Base-by-base conservation (phyloP, 2,113 vertebrate species). In the Poeciliopsis retropinna region DNA sequence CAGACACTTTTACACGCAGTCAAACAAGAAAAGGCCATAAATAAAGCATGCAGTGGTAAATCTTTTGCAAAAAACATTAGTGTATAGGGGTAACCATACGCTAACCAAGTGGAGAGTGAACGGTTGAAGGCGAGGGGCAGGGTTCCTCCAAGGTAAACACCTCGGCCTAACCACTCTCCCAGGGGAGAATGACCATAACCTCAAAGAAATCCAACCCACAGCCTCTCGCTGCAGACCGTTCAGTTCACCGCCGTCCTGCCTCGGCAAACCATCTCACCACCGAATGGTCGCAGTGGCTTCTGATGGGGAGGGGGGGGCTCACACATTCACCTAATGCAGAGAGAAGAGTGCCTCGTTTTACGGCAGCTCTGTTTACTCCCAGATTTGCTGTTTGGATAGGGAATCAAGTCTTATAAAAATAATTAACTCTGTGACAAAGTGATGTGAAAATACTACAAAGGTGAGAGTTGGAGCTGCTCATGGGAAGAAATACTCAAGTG, bases 161-260 rank as follows among this genome's bases (percentile, higher is more conserved):
- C 77, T 75, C 83, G 87, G 82, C 91, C 84, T 91, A 85, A 94
- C 94, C 94, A 92, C 93, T 90, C 81, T 93, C 94, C 93, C 93
- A 87, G 73, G 93, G 90, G 93, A 93, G 89, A 86, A 86, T 92
- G 91, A 93, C 91, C 92, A 89, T 93, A 94, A 94, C 93, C 93
- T 94, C 93, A 94, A 90, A 88, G 87, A 94, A 94, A 93, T 85
- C 88, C 83, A 94, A 92, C 79, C 92, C 92, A 92, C 89, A 91
- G 90, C 72, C 85, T 85, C 87, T 92, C 85, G 89, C 81, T 92
- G 88, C 87, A 84, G 89, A 89, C 88, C 90, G 82, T 93, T 91
- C 87, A 91, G 75, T 82, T 89, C 88, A 77, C 76, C 85, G 84
- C 80, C 83, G 80, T 81, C 89, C 84, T 66, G 75, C 88, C 86